Evolutionary conservation across 37 sponge, comb jelly and placozoan genomes (phyloP), one percentile per base, ranked within the genome.

Genomic region (Tethya wilhelma): DNA sequence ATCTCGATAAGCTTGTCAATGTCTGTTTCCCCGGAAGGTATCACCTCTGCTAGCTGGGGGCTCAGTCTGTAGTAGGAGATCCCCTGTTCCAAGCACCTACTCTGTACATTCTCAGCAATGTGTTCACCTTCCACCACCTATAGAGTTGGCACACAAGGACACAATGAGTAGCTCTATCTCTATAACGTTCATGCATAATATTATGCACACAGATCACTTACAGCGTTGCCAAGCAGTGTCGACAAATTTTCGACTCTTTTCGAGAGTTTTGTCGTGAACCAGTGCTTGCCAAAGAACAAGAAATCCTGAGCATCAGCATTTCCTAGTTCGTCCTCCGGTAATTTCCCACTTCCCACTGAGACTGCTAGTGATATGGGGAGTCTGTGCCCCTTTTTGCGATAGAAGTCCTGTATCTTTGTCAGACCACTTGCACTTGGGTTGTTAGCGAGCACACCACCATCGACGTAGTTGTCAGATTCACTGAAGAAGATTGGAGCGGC

Each of bases 401-500:
- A 67, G 75, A 75, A 84, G 42, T 84, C 59, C 38, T 90, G 90
- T 23, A 90, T 90, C 3, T 46, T 56, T 17, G 90, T 90, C 38
- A 90, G 64, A 14, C 85, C 90, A 68, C 43, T 68, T 22, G 74
- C 85, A 59, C 75, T 53, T 60, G 90, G 90, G 38, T 90, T 90
- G 69, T 90, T 90, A 55, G 85, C 85, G 41, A 84, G 44, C 12
- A 90, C 75, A 8, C 84, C 84, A 44, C 84, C 90, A 44, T 84
- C 85, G 58, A 90, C 85, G 56, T 90, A 90, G 69, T 84, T 59
- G 5, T 72, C 85, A 68, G 56, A 75, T 26, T 79, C 73, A 14
- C 32, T 79, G 74, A 90, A 84, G 71, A 60, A 79, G 20, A 79
- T 84, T 8, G 90, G 90, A 33, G 85, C 73, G 28, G 80, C 85